These are phyloP conservation scores for Conistra vaccinii DNA, from an alignment of 2,888 invertebrate species.

Conservation along the genomic window DNA sequence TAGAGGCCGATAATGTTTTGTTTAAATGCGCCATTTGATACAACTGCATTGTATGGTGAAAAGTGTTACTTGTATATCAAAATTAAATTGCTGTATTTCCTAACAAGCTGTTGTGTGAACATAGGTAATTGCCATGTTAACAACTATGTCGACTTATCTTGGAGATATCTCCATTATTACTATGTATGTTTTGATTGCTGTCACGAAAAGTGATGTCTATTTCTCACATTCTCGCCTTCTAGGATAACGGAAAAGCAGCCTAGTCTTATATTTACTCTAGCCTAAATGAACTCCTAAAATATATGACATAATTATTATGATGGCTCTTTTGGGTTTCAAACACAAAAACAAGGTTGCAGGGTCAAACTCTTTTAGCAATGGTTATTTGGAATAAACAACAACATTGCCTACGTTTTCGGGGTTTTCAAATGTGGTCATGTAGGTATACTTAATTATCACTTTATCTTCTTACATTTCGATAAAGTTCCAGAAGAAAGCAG, in stretches of 20 bases:
- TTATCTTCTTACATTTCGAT: too few relatives aligned
- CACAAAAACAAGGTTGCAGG: too few relatives aligned
- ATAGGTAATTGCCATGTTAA: neutral
- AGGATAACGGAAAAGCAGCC: neutral
- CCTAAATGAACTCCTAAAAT: too few relatives aligned
- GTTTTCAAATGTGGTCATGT: neutral
- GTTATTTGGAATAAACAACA: neutral
- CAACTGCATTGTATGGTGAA: neutral
- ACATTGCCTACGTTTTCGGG: too few relatives aligned
- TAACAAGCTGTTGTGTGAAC: conserved; percentile 3
- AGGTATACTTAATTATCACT: too few relatives aligned
- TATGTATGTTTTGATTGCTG: neutral
- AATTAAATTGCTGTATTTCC: conserved; percentile 10
- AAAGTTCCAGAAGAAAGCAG: neutral
- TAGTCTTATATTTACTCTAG: neutral
- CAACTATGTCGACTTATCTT: conserved; percentile 13
- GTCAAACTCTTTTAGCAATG: too few relatives aligned
- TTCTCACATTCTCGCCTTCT: neutral
- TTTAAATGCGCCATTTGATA: conserved; percentile 16
- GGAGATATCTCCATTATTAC: neutral
- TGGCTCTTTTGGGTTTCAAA: too few relatives aligned
- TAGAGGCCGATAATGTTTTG: conserved; percentile 20
- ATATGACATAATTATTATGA: too few relatives aligned
- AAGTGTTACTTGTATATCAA: conserved; percentile 20
- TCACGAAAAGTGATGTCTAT: neutral